Evolutionary conservation across 2,113 vertebrate species (phyloP), one percentile per base, ranked within the genome.

Genomic region (Cebidichthys violaceus): DNA sequence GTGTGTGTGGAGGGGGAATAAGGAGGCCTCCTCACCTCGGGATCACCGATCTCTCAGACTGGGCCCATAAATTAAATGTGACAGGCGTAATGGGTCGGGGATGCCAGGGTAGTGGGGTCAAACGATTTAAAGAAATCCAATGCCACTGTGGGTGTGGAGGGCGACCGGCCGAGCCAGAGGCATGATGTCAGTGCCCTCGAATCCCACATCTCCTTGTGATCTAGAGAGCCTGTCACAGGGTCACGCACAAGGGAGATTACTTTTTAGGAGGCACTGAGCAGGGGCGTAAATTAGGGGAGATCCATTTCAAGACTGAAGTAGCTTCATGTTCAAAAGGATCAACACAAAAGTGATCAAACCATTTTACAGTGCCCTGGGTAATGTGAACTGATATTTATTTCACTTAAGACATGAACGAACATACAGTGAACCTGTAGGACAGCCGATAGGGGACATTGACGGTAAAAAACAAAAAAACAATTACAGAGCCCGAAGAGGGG

Each of bases 61-160:
- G 69, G 86, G 77, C 57, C 75, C 86, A 86, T 89, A 78, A 79
- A 87, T 88, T 84, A 80, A 50, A 84, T 29, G 72, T 86, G 91
- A 92, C 87, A 88, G 72, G 74, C 41, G 24, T 62, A 84, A 86
- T 60, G 85, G 65, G 41, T 60, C 10, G 9, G 13, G 64, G 74
- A 66, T 60, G 71, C 55, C 61, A 43, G 79, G 39, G 55, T 29
- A 20, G 35, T 11, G 54, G 55, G 57, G 67, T 83, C 76, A 74
- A 77, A 64, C 6, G 20, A 29, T 60, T 62, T 47, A 14, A 74
- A 70, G 20, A 72, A 77, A 59, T 68, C 2, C 3, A 39, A 20
- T n/a, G 65, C 35, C 54, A 24, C 43, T 50, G 62, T 43, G 43
- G n/a, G 68, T 29, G 24, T 45, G 17, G 41, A 31, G 39, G 24